These are phyloP conservation scores for Crocodylus rhombifer DNA, from an alignment of 2,797 vertebrate genomes.

Conservation along the genomic window DNA sequence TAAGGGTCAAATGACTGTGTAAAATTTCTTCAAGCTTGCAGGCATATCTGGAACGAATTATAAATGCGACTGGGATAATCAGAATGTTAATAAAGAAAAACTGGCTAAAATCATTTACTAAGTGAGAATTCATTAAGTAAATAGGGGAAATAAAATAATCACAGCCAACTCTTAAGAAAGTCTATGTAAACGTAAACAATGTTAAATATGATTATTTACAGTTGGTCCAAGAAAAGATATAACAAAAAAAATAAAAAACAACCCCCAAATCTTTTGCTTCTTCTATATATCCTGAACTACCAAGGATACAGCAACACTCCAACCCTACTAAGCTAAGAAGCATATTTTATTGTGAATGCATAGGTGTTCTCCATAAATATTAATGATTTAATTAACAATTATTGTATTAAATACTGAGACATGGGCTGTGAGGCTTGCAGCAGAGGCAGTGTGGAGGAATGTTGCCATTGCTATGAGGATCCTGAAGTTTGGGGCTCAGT, in stretches of 20 bases:
- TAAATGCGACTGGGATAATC: not conserved
- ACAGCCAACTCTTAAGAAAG: not conserved
- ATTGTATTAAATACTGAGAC: no score
- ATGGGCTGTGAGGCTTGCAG: no score
- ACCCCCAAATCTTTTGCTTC: no score
- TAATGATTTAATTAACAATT: no score
- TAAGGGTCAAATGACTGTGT: not conserved
- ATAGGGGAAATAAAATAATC: not conserved
- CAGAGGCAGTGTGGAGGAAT: no score
- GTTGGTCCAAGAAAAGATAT: no score
- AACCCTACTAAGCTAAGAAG: not conserved
- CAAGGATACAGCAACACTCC: no score
- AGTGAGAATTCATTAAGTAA: not conserved
- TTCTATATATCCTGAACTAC: no score
- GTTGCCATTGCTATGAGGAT: no score
- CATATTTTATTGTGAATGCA: not conserved
- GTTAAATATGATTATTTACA: not conserved
- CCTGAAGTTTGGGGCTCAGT: no score
- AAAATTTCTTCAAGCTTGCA: not conserved
- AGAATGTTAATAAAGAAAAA: not conserved
- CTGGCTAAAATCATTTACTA: not conserved
- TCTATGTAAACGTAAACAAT: not conserved
- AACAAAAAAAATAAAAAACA: no score
- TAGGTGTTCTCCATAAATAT: no score
- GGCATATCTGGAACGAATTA: not conserved